Percentiles rank a stretch among this genome's conserved stretches.
phyloP scores from a whole-genome alignment of 2,797 vertebrate genomes.

The Sebastes steindachneri region DNA sequence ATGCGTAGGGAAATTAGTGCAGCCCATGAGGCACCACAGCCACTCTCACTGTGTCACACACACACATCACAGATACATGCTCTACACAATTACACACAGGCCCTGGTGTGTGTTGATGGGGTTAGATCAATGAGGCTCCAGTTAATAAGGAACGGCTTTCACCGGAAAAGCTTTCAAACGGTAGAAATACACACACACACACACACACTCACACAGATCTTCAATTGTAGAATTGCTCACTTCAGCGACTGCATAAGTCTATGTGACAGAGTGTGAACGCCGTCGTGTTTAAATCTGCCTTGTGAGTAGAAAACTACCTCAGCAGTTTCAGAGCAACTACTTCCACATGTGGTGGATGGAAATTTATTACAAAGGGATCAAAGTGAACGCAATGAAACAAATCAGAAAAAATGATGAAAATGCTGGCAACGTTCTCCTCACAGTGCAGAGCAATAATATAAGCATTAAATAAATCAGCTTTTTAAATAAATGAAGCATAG shows the following conservation, averaged over 20 bases:
- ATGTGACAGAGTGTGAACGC: background rate
- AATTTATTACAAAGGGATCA: background rate
- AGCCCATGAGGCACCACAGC: slow-evolving; percentile 21
- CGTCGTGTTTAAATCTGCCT: rapidly evolving
- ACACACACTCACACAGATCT: background rate
- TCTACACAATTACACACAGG: slow-evolving; percentile 20
- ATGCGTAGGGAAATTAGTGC: slow-evolving; percentile 21
- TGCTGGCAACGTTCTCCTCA: background rate
- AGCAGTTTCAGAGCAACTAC: slow-evolving; percentile 23
- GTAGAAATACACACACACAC: background rate
- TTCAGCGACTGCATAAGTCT: background rate
- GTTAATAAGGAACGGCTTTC: slow-evolving; percentile 39
- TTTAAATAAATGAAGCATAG: background rate
- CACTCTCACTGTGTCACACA: slow-evolving; percentile 24
- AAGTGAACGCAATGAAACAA: slow-evolving; percentile 8
- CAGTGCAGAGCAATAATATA: background rate
- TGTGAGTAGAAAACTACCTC: background rate
- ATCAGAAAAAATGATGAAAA: background rate
- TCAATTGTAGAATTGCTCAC: slow-evolving; percentile 2
- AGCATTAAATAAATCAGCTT: background rate
- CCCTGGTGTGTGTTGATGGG: slow-evolving; percentile 22
- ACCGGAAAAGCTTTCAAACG: slow-evolving; percentile 33
- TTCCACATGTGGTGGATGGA: background rate
- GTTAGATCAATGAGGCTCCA: slow-evolving; percentile 36
- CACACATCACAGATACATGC: slow-evolving; percentile 32